Evolutionary conservation across 1,140 invertebrate species (phyloP).

Genomic region (Dendroctonus valens): DNA sequence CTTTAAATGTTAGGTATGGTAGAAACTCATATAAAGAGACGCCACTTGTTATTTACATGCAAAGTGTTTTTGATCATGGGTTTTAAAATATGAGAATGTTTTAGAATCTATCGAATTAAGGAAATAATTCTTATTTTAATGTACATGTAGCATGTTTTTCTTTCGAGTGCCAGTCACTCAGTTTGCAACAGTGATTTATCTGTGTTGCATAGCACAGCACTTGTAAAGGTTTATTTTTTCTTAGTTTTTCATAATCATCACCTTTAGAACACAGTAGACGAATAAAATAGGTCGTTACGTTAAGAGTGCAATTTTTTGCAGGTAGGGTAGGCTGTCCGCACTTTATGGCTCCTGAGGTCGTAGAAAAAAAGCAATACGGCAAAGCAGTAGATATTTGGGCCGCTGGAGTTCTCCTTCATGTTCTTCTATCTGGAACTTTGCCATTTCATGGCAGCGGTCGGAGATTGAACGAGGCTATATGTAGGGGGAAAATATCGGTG

Average conservation of each 20-base stretch:
- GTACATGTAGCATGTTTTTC: neutral
- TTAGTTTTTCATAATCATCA: neutral
- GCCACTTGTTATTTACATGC: too few species aligned
- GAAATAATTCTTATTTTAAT: slow-evolving; percentile 1
- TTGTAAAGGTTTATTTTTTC: neutral
- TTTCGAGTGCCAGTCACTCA: neutral
- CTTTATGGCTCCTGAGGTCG: slow-evolving; percentile 97
- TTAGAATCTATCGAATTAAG: neutral
- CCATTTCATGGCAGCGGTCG: slow-evolving; percentile 94
- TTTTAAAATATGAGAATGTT: too few species aligned
- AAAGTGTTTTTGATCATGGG: too few species aligned
- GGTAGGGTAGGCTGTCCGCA: slow-evolving; percentile 92
- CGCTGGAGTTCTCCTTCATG: slow-evolving; percentile 90
- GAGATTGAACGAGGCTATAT: slow-evolving; percentile 85
- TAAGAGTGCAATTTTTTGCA: slow-evolving; percentile 47
- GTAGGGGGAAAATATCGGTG: slow-evolving; percentile 80
- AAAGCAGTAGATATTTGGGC: slow-evolving; percentile 97
- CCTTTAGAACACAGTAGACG: neutral
- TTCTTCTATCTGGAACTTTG: slow-evolving; percentile 88
- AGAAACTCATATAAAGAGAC: too few species aligned
- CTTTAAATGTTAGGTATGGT: too few species aligned
- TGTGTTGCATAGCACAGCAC: too few species aligned
- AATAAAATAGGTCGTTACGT: neutral
- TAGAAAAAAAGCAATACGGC: slow-evolving; percentile 87
- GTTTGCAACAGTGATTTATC: too few species aligned